Evolutionary conservation across 2,113 vertebrate genomes (phyloP), one percentile per base, ranked within the genome.

Genomic region (Saccopteryx leptura): DNA sequence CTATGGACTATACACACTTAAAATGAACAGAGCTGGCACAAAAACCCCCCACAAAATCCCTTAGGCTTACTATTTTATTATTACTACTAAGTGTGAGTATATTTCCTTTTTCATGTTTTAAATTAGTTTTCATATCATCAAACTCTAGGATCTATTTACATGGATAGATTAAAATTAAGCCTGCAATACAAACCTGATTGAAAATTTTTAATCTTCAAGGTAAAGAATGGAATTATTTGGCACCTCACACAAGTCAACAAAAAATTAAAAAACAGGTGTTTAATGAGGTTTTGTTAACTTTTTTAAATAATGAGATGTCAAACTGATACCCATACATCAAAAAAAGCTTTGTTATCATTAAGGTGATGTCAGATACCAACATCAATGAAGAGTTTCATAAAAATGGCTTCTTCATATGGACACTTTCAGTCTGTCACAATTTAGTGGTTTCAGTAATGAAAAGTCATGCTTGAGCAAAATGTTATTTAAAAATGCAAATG

Each of bases 401-500:
- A 83, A 69, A 88, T 48, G 39, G 12, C 15, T 71, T 91, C 86
- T 88, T 96, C n/a, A 66, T n/a, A 48, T 10, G 60, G 50, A 63
- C 28, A n/a, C 19, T 54, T 84, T 71, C 33, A 88, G 72, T 24
- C 12, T 56, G 63, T 65, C 90, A 82, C 24, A 89, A 39, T 85
- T 96, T 83, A 91, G 4, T 79, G 78, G 8, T 7, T 65, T 96
- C 83, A 81, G 24, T 95, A 97, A 93, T 93, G 83, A 87, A 88
- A 95, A 93, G 75, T 46, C 1, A 92, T 46, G 58, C 61, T 12
- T 96, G 54, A 96, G 91, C 84, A 92, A 93, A 97, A 94, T 95
- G 26, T 85, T 96, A 91, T 94, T 98, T 97, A 89, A 2, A 93
- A 96, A 94, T 90, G 83, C 12, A 96, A 94, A 96, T 83, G 31